Evolutionary conservation across 1,140 invertebrate species (phyloP).

Genomic region (fruit fly (Drosophila melanogaster)): DNA sequence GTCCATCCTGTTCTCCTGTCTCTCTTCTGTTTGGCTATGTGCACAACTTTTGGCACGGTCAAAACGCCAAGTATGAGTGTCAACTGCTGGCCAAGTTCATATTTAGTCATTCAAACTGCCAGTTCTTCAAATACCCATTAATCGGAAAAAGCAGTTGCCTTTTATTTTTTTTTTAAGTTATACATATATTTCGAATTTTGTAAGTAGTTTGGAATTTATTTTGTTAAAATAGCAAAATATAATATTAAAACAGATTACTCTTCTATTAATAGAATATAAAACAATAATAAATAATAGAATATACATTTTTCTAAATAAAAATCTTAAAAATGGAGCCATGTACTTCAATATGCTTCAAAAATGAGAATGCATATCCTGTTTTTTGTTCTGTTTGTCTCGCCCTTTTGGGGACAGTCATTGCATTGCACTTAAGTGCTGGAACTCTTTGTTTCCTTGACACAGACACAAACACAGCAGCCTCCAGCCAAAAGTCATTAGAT

Average conservation of each 20-base stretch:
- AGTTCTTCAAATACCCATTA: not conserved
- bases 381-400: constrained; percentile 21
- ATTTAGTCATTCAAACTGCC: not conserved
- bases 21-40: constrained; percentile 25
- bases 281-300: no score
- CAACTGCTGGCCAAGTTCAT: constrained; percentile 33
- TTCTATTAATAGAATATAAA: no score
- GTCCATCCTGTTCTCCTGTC: not conserved
- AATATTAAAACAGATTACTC: no score
- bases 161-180: no score
- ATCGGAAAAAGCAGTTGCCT: not conserved
- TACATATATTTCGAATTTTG: no score
- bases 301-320: not conserved
- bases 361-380: not conserved
- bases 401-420: constrained; percentile 38
- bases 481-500: constrained; percentile 77
- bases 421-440: constrained; percentile 72
- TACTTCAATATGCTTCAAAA: not conserved
- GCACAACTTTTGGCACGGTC: constrained; percentile 52
- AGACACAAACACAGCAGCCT: constrained; percentile 45
- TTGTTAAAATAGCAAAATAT: no score
- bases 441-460: constrained; percentile 69
- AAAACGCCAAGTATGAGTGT: constrained; percentile 53
- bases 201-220: no score
- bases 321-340: not conserved